Evolutionary conservation across 2,797 vertebrate species (phyloP).

Genomic region (Sebastes cheni): DNA sequence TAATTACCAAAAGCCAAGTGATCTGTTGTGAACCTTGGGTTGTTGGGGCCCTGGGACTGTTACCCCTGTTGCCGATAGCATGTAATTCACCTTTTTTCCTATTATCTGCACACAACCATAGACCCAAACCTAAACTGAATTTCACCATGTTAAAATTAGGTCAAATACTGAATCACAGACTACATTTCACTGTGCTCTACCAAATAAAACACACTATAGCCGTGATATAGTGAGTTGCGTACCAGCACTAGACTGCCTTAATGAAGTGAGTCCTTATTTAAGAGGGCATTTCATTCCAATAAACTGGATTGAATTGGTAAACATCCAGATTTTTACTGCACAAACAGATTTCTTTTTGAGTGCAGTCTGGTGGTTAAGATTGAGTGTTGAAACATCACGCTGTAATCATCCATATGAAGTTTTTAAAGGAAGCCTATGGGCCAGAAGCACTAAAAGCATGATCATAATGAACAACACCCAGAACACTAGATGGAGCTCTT

Average conservation of each 20-base stretch:
- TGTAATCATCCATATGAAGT: neutral
- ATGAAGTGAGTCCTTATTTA: neutral
- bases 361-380: neutral
- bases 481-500: constrained; percentile 75
- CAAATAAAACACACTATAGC: neutral
- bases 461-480: neutral
- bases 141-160: neutral
- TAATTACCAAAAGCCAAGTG: neutral
- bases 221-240: neutral
- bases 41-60: neutral
- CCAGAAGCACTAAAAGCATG: neutral
- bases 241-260: neutral
- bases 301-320: neutral
- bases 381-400: constrained; percentile 3
- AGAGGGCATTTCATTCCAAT: neutral
- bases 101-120: neutral
- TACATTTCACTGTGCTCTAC: neutral
- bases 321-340: neutral
- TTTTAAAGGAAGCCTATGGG: neutral
- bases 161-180: neutral
- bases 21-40: neutral
- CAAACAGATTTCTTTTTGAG: neutral
- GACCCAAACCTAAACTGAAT: neutral
- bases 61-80: neutral
- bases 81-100: neutral